Conservation (phyloP, 2,888 invertebrate genomes). For the Neria commutata region DNA sequence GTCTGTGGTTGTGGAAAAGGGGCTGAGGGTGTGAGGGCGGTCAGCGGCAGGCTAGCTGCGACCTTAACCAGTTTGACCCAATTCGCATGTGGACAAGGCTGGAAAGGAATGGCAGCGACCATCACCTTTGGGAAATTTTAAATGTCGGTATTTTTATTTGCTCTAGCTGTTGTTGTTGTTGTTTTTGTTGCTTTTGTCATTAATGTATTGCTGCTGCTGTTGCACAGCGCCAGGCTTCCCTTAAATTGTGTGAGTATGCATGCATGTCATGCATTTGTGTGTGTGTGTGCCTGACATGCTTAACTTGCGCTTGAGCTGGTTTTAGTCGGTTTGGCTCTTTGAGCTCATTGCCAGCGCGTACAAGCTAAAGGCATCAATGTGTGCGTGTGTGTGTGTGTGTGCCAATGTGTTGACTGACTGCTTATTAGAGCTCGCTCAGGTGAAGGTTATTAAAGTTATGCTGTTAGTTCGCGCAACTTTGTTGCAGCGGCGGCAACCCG, state of each 20-base stretch:
- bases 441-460: no score
- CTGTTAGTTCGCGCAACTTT: no score
- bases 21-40: neutral
- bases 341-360: no score
- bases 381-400: no score
- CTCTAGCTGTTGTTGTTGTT: neutral
- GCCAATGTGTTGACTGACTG: no score
- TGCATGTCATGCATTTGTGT: neutral
- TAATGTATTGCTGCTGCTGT: neutral
- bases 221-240: no score
- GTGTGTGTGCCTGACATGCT: neutral
- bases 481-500: no score
- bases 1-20: neutral
- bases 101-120: no score
- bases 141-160: slow-evolving; percentile 20
- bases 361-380: no score
- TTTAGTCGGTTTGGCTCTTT: slow-evolving; percentile 11
- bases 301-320: slow-evolving; percentile 7
- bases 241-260: neutral
- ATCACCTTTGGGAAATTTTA: slow-evolving; percentile 10
- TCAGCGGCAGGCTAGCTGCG: no score
- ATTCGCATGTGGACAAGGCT: neutral
- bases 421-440: no score
- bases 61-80: neutral
- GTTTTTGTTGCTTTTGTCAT: neutral